Percentiles rank a stretch among this genome's conserved stretches.
These are phyloP conservation scores for Saccostrea echinata DNA, from an alignment of 1,140 invertebrate genomes.

Conservation along the genomic window DNA sequence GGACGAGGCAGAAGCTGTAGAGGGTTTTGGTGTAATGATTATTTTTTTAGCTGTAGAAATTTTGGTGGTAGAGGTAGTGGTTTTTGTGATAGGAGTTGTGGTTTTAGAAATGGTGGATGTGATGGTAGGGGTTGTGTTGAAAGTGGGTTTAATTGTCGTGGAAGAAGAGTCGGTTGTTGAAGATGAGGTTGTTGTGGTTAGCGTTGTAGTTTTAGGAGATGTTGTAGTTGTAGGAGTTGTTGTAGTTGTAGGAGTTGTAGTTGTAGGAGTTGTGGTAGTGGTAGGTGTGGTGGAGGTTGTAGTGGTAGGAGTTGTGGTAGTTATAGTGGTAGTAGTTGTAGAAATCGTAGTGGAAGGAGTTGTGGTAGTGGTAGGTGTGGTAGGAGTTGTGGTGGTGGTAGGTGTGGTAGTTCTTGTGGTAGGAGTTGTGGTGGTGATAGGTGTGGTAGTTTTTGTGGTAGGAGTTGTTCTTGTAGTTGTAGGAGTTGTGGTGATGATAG, in stretches of 20 bases:
- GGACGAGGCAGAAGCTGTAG: not conserved
- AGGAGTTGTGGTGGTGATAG: not conserved
- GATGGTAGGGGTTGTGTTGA: not conserved
- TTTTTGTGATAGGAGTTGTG: not conserved
- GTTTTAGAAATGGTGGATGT: not conserved
- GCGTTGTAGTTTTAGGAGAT: not conserved
- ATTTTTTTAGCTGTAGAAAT: not conserved
- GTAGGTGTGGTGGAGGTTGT: not conserved
- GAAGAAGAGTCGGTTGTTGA: not conserved
- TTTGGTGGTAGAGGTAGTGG: not conserved
- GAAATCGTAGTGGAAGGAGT: not conserved
- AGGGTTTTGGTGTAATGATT: not conserved
- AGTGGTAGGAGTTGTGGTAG: not conserved
- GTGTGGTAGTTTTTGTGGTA: not conserved
- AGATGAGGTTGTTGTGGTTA: not conserved
- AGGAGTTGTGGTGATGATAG: not conserved
- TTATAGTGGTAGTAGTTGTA: conserved; percentile 9
- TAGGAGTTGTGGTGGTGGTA: not conserved
- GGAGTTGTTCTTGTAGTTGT: not conserved
- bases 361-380: not conserved
- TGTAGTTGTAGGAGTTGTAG: not conserved
- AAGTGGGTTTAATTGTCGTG: not conserved
- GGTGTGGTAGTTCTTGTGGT: not conserved
- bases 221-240: not conserved
- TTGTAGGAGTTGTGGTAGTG: not conserved